Evolutionary conservation across 1,140 invertebrate species (phyloP), one percentile per base, ranked within the genome.

Genomic region (Lepidostoma basale): DNA sequence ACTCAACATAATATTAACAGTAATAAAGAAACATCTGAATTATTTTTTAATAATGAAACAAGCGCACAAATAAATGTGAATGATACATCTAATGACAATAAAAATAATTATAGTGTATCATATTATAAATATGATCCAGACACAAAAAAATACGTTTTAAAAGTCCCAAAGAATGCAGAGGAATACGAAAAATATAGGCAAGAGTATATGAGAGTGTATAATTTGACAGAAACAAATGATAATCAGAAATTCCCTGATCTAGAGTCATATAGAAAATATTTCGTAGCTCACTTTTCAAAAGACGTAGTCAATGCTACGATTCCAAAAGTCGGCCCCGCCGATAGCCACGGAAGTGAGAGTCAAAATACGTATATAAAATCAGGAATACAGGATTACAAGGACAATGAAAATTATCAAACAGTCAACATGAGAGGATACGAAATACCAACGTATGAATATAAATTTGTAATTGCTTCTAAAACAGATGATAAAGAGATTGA

Each of bases 51-150:
- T n/a, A n/a, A n/a, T n/a, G n/a, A n/a, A n/a, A n/a, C n/a, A n/a
- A n/a, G n/a, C n/a, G n/a, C n/a, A n/a, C n/a, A n/a, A n/a, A n/a
- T n/a, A n/a, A n/a, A n/a, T n/a, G n/a, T n/a, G n/a, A n/a, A n/a
- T n/a, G n/a, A n/a, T n/a, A n/a, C n/a, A n/a, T n/a, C n/a, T n/a
- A n/a, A n/a, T n/a, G n/a, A n/a, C n/a, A n/a, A n/a, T n/a, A n/a
- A n/a, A n/a, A n/a, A 4, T 45, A 20, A 30, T 22, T 18, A 36
- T 9, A 49, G 44, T 26, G 45, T 62, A 4, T 33, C 67, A 12
- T 69, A 64, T 58, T 69, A 58, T 4, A 64, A 64, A 23, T 69
- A 64, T 16, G 67, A 69, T 64, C 52, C 49, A 28, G n/a, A 2
- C n/a, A 26, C 23, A 14, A 23, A 36, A 30, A 40, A 69, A 47